These are phyloP conservation scores for Siniperca knerii DNA, from an alignment of 2,113 vertebrate species.

Conservation along the genomic window DNA sequence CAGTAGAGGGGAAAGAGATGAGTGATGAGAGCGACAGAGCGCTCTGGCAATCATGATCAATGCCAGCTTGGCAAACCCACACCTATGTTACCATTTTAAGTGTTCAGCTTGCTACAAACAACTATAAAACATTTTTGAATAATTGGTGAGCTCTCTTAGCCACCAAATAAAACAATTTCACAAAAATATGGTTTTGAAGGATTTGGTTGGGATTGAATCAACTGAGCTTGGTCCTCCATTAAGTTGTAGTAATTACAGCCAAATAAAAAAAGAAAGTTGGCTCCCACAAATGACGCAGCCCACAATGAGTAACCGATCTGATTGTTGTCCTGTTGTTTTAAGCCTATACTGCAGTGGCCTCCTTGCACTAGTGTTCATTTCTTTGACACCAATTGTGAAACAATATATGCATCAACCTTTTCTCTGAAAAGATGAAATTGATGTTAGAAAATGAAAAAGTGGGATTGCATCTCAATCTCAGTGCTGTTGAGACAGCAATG, in stretches of 20 bases:
- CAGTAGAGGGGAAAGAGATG: slow-evolving; percentile 11
- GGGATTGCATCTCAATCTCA: background rate
- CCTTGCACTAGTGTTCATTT: background rate
- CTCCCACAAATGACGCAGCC: background rate
- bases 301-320: background rate
- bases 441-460: background rate
- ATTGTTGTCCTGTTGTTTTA: background rate
- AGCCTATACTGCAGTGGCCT: background rate
- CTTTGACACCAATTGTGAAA: background rate
- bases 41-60: slow-evolving; percentile 7
- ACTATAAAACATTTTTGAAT: background rate
- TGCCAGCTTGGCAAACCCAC: background rate
- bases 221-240: background rate
- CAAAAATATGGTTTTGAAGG: background rate
- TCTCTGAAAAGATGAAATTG: slow-evolving; percentile 3
- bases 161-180: background rate
- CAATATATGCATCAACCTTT: background rate
- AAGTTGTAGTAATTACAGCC: background rate
- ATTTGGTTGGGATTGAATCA: background rate
- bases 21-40: slow-evolving; percentile 3
- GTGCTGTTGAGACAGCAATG: background rate
- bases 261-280: background rate
- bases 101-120: background rate
- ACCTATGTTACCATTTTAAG: background rate
- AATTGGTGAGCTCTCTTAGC: background rate